These are phyloP conservation scores for Loripinus fragilis DNA, from an alignment of 2,888 invertebrate genomes.

Conservation along the genomic window DNA sequence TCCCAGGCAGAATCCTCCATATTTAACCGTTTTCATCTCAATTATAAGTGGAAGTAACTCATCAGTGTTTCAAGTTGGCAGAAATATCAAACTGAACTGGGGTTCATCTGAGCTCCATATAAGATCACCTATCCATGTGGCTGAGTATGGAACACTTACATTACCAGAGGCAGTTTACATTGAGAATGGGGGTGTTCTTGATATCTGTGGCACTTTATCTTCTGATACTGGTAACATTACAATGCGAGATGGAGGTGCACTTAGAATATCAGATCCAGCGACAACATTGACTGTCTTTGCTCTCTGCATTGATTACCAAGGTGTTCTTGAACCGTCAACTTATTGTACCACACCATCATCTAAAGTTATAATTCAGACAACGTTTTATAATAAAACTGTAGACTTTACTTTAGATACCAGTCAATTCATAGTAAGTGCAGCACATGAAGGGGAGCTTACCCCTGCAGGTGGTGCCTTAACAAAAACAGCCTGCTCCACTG, in stretches of 20 bases:
- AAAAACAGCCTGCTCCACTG: constrained; percentile 34
- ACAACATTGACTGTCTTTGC: constrained; percentile 40
- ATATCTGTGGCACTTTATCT: constrained; percentile 66
- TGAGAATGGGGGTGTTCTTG: constrained; percentile 53
- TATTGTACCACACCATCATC: constrained; percentile 48
- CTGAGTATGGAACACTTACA: constrained; percentile 56
- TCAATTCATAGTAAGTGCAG: constrained; percentile 32
- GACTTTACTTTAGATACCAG: constrained; percentile 48
- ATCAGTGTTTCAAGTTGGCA: constrained; percentile 52
- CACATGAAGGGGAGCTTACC: constrained; percentile 21
- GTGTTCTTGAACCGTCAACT: constrained; percentile 45
- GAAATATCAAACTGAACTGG: constrained; percentile 53
- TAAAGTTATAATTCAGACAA: constrained; percentile 36
- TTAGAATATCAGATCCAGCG: constrained; percentile 61
- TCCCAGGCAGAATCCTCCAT: constrained; percentile 30
- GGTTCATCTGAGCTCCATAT: constrained; percentile 47
- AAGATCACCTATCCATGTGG: constrained; percentile 54
- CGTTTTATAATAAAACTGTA: constrained; percentile 45
- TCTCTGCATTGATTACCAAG: constrained; percentile 57
- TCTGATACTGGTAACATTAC: constrained; percentile 51
- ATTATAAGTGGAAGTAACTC: constrained; percentile 48
- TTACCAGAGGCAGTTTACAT: constrained; percentile 62
- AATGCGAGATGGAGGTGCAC: constrained; percentile 52
- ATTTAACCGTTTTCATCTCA: constrained; percentile 45
- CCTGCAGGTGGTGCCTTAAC: constrained; percentile 20